Evolutionary conservation across 2,113 vertebrate genomes (phyloP), one percentile per base, ranked within the genome.

Genomic region (Archilochus colubris): DNA sequence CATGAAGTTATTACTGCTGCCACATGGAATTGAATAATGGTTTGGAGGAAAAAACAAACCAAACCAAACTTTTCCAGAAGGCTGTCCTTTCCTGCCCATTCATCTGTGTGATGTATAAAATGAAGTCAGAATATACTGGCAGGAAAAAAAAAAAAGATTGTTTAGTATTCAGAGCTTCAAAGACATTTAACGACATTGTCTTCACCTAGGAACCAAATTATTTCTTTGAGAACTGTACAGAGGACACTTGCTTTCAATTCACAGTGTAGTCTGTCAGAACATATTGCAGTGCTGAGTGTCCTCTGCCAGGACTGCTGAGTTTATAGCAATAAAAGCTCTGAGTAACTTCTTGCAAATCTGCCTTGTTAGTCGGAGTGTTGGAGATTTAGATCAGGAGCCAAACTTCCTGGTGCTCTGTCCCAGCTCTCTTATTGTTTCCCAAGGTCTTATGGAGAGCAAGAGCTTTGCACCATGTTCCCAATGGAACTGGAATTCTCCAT

Each of bases 11-110:
- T 88, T 91, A 31, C 44, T 90, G 25, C 44, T 91, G 76, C 69
- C 86, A 64, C 21, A 4, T 75, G 66, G 94, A 84, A 93, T 46
- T 90, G 70, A 96, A 82, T 82, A 91, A 96, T 81, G 21, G 3
- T 33, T 76, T 91, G 87, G 93, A 88, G 87, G 73, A 94, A 91
- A 86, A 85, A 96, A 89, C 89, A 91, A 93, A 46, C 61, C 89
- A 86, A 85, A 96, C 89, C 89, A 91, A 91, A 46, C 61, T 61
- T 95, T 96, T 97, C 93, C 88, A 91, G 93, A 91, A 91, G 66
- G 40, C 82, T 77, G 73, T 61, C 74, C 51, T 88, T 86, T 63
- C 48, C 69, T 94, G 85, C 50, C 69, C 48, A 33, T 94, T 93
- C 61, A 66, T 89, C 93, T 91, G 3, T 72, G 22, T 59, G 79